These are phyloP conservation scores for Boulengeromyrus knoepffleri DNA, from an alignment of 2,113 vertebrate species.

Conservation along the genomic window DNA sequence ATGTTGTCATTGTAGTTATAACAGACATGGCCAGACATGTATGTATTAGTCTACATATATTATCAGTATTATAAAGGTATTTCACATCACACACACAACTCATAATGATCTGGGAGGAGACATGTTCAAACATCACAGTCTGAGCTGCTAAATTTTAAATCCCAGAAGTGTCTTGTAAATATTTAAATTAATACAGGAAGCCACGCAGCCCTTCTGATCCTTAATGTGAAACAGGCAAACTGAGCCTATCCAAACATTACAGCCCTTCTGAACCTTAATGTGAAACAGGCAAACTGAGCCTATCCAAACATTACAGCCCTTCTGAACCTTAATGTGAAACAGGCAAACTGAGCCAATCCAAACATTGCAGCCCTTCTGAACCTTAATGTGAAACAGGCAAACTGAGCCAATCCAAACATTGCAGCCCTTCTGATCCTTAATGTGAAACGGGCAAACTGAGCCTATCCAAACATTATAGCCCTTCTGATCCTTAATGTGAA, in stretches of 20 bases:
- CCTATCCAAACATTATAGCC: background rate
- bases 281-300: background rate
- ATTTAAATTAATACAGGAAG: background rate
- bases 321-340: background rate
- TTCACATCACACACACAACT: background rate
- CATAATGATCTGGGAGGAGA: background rate
- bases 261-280: background rate
- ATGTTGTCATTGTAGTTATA: background rate
- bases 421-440: no score
- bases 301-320: background rate
- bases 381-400: background rate
- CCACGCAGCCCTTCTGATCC: background rate
- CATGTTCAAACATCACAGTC: background rate
- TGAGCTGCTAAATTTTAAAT: background rate
- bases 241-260: background rate
- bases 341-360: background rate
- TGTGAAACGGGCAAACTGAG: background rate
- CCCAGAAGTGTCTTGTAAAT: background rate
- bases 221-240: background rate
- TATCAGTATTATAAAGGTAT: background rate
- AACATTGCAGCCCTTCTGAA: background rate
- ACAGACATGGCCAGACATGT: background rate
- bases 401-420: background rate
- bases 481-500: background rate
- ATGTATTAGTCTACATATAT: background rate